Evolutionary conservation across 1,140 invertebrate genomes (phyloP).

Genomic region (Pseudomyrmex cubaensis): DNA sequence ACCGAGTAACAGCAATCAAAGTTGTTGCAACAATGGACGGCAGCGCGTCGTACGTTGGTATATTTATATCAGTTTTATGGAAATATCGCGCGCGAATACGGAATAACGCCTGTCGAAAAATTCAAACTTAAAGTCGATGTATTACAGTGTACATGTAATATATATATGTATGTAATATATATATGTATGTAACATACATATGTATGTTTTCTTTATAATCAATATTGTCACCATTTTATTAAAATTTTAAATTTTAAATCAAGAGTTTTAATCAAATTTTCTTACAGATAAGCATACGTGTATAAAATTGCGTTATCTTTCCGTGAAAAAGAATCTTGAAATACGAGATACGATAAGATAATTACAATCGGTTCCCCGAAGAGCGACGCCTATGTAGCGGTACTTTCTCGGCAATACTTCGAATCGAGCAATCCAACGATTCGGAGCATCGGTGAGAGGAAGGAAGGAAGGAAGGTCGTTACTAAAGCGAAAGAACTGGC

Average conservation of each 20-base stretch:
- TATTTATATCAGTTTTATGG: not conserved
- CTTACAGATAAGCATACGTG: not conserved
- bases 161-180: too few relatives aligned
- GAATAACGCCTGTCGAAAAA: constrained; percentile 4
- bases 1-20: constrained; percentile 19
- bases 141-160: not conserved
- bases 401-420: constrained; percentile 21
- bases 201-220: not conserved
- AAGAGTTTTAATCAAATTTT: not conserved
- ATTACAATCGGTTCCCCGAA: not conserved
- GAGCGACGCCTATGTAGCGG: constrained; percentile 18
- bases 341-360: not conserved
- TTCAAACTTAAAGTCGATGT: not conserved
- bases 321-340: too few relatives aligned
- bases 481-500: not conserved
- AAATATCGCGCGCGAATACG: constrained; percentile 10
- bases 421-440: constrained; percentile 57
- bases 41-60: not conserved
- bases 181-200: too few relatives aligned
- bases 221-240: not conserved
- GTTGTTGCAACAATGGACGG: constrained; percentile 16
- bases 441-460: constrained; percentile 36
- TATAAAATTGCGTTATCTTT: too few relatives aligned
- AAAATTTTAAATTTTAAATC: not conserved
- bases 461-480: constrained; percentile 43